Percentiles rank a stretch among this genome's conserved stretches.
These are phyloP conservation scores for Drosophila gaucha DNA, from an alignment of 2,888 invertebrate genomes.

Conservation along the genomic window DNA sequence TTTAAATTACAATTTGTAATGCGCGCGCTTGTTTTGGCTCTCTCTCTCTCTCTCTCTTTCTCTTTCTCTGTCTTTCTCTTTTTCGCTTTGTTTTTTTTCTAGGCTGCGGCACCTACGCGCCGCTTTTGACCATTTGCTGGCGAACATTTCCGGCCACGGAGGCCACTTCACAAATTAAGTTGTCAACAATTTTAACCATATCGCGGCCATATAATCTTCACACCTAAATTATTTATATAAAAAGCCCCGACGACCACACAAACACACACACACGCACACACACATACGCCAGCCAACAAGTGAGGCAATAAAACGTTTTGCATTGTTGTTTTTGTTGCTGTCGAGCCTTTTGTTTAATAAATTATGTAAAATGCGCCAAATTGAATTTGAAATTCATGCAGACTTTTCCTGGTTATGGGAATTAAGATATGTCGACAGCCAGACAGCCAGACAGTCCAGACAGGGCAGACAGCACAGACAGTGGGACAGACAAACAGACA, in stretches of 20 bases:
- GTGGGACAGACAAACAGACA: constrained; percentile 25
- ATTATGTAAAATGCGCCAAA: constrained; percentile 80
- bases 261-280: constrained; percentile 27
- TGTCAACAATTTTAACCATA: constrained; percentile 79
- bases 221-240: constrained; percentile 78
- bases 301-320: constrained; percentile 74
- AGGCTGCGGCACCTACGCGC: constrained; percentile 45
- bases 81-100: constrained; percentile 2
- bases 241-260: constrained; percentile 43
- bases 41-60: not conserved
- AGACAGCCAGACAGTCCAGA: constrained; percentile 22
- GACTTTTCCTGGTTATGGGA: constrained; percentile 78
- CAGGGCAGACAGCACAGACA: constrained; percentile 15
- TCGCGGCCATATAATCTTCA: constrained; percentile 78
- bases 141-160: constrained; percentile 58
- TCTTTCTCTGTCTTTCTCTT: not conserved
- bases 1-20: constrained; percentile 67
- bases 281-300: constrained; percentile 14
- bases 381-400: constrained; percentile 81
- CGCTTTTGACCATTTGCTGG: constrained; percentile 41
- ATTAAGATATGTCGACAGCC: constrained; percentile 73
- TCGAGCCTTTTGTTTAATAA: constrained; percentile 79
- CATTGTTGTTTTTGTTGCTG: constrained; percentile 38
- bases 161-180: constrained; percentile 78
- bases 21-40: constrained; percentile 11